Evolutionary conservation across 2,113 vertebrate species (phyloP).

Genomic region (Jaculus jaculus): DNA sequence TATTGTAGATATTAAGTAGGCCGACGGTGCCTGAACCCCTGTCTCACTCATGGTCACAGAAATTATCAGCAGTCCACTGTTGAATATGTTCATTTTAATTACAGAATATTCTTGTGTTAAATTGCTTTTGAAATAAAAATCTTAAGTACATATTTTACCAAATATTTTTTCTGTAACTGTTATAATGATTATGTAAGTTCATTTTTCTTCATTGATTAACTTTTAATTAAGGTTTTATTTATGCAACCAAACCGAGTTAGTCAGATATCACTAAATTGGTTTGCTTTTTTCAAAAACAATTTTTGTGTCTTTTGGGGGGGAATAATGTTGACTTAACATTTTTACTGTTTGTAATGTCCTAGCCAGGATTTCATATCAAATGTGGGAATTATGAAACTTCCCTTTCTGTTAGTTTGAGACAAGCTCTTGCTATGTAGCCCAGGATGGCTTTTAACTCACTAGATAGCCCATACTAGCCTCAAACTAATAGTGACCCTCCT

Average conservation of each 20-base stretch:
- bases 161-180: neutral
- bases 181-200: neutral
- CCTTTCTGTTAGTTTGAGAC: neutral
- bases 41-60: neutral
- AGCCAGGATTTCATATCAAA: neutral
- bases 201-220: neutral
- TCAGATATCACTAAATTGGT: neutral
- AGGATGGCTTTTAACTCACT: no score
- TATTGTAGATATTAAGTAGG: neutral
- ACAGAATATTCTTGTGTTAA: constrained; percentile 11
- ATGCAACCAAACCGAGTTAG: neutral
- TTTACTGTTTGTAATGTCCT: constrained; percentile 12
- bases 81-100: constrained; percentile 2
- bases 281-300: neutral
- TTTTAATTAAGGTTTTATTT: neutral
- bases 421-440: neutral
- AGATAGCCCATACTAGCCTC: no score
- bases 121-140: neutral
- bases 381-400: neutral
- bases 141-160: neutral
- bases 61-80: neutral
- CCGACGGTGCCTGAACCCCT: no score
- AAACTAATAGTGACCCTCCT: neutral
- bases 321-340: neutral
- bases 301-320: neutral